Evolutionary conservation across 2,888 invertebrate genomes (phyloP).

Genomic region (Amiota mariae): DNA sequence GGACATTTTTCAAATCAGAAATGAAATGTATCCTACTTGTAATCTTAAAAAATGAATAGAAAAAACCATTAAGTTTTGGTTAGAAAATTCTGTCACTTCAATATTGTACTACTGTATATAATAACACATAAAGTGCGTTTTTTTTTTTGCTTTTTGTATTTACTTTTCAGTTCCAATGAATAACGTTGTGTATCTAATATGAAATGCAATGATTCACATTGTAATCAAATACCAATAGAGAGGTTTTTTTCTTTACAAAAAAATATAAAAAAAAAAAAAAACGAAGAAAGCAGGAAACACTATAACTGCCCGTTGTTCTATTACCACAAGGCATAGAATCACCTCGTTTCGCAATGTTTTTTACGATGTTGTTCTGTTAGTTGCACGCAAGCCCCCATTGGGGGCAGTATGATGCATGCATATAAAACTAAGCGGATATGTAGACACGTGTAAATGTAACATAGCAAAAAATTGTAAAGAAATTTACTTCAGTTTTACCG

Average conservation of each 20-base stretch:
- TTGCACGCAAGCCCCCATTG: background rate
- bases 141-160: no score
- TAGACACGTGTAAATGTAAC: background rate
- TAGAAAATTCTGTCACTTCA: no score
- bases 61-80: no score
- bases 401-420: background rate
- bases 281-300: background rate
- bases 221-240: background rate
- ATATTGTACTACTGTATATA: no score
- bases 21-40: no score
- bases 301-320: background rate
- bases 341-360: constrained; percentile 13
- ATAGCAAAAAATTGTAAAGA: background rate
- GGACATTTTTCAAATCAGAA: no score
- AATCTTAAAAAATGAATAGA: no score
- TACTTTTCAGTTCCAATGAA: background rate
- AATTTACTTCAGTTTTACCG: no score
- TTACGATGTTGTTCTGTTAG: constrained; percentile 19
- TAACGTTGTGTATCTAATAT: constrained; percentile 1
- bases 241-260: no score
- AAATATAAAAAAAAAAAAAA: background rate
- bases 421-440: background rate
- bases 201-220: constrained; percentile 12
- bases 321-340: background rate
- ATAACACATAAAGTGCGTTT: no score